These are phyloP conservation scores for Chymomyza fuscimana DNA, from an alignment of 2,888 invertebrate species.

Conservation along the genomic window DNA sequence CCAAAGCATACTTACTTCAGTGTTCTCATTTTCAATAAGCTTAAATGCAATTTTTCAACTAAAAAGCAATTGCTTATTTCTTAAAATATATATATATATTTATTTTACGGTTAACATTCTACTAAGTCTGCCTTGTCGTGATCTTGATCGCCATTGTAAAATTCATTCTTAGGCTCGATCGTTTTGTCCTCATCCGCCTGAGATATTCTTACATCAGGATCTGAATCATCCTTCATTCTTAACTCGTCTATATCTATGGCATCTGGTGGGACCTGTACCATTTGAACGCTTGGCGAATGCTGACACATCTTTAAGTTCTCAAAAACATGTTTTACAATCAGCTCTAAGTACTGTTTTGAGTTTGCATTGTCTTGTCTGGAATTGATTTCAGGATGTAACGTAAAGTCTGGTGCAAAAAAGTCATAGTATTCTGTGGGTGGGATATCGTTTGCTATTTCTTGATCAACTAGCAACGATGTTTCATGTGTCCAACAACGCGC, in stretches of 20 bases:
- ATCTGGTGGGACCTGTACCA: slow-evolving; percentile 96
- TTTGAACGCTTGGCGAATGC: slow-evolving; percentile 97
- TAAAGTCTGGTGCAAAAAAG: slow-evolving; percentile 98
- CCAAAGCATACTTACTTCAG: not conserved
- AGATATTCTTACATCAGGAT: slow-evolving; percentile 89
- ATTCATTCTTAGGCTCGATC: slow-evolving; percentile 92
- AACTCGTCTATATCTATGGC: slow-evolving; percentile 85
- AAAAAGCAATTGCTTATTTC: slow-evolving; percentile 8
- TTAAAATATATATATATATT: slow-evolving; percentile 4
- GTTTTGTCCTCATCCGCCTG: slow-evolving; percentile 90
- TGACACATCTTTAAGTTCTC: slow-evolving; percentile 97
- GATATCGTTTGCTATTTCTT: slow-evolving; percentile 95
- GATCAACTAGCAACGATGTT: slow-evolving; percentile 95
- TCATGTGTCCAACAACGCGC: slow-evolving; percentile 99
- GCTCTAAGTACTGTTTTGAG: slow-evolving; percentile 95
- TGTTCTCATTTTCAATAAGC: slow-evolving; percentile 6
- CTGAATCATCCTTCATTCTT: slow-evolving; percentile 87
- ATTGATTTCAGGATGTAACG: slow-evolving; percentile 94
- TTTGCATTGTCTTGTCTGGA: slow-evolving; percentile 95
- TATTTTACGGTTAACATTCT: slow-evolving; percentile 64
- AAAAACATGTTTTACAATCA: slow-evolving; percentile 92
- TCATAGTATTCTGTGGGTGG: slow-evolving; percentile 98
- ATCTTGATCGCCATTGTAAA: slow-evolving; percentile 94
- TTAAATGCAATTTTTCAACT: slow-evolving; percentile 33
- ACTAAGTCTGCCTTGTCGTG: slow-evolving; percentile 86